A percentile compares a stretch with the other conserved stretches of the same genome.
Conservation (phyloP, 2,113 vertebrate genomes). For the Phaetusa simplex region DNA sequence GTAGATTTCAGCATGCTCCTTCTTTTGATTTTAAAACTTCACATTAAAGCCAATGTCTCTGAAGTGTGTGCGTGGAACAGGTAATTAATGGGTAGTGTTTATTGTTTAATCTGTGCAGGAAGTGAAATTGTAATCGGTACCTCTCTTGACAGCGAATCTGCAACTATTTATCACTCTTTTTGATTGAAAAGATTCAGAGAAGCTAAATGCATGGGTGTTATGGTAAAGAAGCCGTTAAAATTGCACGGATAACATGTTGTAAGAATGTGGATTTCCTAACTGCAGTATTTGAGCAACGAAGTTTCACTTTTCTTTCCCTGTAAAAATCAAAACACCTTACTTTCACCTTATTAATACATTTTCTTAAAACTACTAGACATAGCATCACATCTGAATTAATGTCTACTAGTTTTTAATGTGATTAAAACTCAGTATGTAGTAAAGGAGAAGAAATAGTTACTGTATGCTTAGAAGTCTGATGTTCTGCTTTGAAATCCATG, state of each 20-base stretch:
- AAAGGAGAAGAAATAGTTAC: neutral
- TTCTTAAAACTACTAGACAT: neutral
- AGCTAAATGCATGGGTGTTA: neutral
- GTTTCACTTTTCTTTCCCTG: neutral
- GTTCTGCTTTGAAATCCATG: neutral
- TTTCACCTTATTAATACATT: neutral
- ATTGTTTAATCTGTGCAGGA: neutral
- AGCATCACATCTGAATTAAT: neutral
- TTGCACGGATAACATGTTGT: fast-evolving
- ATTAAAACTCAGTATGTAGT: neutral
- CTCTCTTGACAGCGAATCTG: neutral
- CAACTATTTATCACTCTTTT: neutral
- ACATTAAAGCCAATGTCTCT: neutral
- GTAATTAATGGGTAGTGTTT: neutral
- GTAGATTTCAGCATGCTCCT: neutral
- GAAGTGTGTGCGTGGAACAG: neutral
- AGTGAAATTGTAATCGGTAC: neutral
- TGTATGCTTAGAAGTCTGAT: neutral
- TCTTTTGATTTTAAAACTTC: neutral
- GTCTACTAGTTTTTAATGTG: neutral
- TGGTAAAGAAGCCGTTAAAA: neutral
- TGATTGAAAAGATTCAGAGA: neutral
- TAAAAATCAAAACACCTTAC: neutral
- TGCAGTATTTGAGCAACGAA: neutral
- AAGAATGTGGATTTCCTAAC: neutral